phyloP scores from a whole-genome alignment of 2,888 invertebrate species.

The Xestia rhomboidea region DNA sequence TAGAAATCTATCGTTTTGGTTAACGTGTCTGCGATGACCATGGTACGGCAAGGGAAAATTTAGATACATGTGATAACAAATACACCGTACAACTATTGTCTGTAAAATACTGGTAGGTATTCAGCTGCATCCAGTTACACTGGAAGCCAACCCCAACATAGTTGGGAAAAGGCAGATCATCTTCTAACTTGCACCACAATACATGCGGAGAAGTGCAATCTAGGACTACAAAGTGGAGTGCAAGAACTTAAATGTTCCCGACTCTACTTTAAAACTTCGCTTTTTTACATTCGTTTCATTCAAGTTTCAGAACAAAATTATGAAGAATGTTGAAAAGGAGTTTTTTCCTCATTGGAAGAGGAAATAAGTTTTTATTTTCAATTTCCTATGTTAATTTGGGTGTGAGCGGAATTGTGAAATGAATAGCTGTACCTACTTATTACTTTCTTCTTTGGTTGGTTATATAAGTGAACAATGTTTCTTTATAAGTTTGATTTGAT shows the following conservation, averaged over 20 bases:
- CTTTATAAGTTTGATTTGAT: conserved; percentile 10
- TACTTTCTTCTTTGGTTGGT: not conserved
- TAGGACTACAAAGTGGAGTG: conserved; percentile 55
- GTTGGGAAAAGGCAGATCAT: not conserved
- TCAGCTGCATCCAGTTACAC: not conserved
- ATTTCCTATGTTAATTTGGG: conserved; percentile 25
- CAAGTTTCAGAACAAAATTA: conserved; percentile 45
- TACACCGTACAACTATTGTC: not conserved
- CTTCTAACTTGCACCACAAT: conserved; percentile 33
- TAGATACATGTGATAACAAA: no score
- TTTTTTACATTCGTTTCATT: conserved; percentile 29
- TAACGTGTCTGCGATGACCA: no score
- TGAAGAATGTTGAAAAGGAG: conserved; percentile 5
- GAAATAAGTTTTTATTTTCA: conserved; percentile 17
- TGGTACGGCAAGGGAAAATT: no score
- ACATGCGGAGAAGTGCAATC: conserved; percentile 33
- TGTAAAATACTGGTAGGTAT: not conserved
- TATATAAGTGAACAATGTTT: conserved; percentile 13
- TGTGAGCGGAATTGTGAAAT: conserved; percentile 15
- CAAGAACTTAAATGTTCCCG: conserved; percentile 53
- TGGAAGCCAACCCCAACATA: not conserved
- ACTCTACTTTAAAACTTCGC: conserved; percentile 24
- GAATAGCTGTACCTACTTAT: conserved; percentile 7
- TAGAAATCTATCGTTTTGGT: not conserved
- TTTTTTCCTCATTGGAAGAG: not conserved